These are phyloP conservation scores for Stictocephala bisonia DNA, from an alignment of 2,888 invertebrate genomes.

Conservation along the genomic window DNA sequence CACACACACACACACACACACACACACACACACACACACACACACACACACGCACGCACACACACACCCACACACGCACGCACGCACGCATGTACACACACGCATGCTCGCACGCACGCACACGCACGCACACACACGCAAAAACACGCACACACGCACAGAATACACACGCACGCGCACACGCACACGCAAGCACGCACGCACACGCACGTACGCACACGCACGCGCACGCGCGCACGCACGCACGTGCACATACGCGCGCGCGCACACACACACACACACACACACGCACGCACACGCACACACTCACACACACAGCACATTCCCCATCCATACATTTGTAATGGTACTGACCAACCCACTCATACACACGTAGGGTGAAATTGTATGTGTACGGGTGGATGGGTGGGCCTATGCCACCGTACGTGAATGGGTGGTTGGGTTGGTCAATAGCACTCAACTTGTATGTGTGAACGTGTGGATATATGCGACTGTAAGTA, in stretches of 20 bases:
- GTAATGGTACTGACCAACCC: too few species aligned
- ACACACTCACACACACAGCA: too few species aligned
- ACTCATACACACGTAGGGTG: too few species aligned
- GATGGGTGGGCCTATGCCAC: too few species aligned
- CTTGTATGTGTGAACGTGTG: neutral
- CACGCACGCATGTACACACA: neutral
- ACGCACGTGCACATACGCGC: neutral
- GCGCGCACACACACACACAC: neutral
- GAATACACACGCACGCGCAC: too few species aligned
- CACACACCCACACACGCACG: too few species aligned
- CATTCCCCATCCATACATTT: too few species aligned
- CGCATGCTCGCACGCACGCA: too few species aligned
- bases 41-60: neutral
- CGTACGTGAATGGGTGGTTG: too few species aligned
- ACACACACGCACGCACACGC: too few species aligned
- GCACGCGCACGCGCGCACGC: neutral
- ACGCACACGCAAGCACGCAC: too few species aligned
- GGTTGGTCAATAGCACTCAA: neutral
- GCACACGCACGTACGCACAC: neutral
- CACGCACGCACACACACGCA: neutral
- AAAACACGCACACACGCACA: neutral
- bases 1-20: neutral
- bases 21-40: neutral
- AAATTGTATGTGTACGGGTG: too few species aligned
- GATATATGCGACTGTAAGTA: neutral